Base-by-base conservation (phyloP, 2,113 vertebrate species). In the Amphiprion percula region DNA sequence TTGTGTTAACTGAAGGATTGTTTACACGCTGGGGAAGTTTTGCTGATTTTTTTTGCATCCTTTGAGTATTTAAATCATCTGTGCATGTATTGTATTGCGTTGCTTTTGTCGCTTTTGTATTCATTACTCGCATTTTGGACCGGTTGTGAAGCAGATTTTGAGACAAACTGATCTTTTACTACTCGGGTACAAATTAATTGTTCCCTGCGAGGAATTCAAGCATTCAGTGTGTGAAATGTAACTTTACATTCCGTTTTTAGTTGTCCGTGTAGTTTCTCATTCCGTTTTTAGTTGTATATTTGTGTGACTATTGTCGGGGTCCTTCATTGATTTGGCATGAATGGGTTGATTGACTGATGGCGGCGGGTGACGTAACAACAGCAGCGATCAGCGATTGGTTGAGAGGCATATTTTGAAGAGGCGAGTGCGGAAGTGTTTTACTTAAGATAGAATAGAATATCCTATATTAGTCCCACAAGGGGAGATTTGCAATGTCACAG, bases 301-400 rank as follows among this genome's bases (percentile, higher is more conserved):
- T 37, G 7, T 37, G 7, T 10, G 5, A 53, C 21, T 10, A 12
- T 39, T 82, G 16, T 53, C 65, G 1, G 30, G 10, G 1, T 46
- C 5, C 21, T 54, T 24, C 26, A 77, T 46, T 63, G 0, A 26
- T 68, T 55, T 39, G 47, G 10, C 46, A 75, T 87, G 73, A 80
- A 80, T 84, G 68, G 37, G 28, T 24, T 68, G 72, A 70, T 68
- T 77, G 72, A 85, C 39, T 47, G 56, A 77, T 68, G 76, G 82
- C 79, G 72, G 75, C 41, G 39, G 23, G 1, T 68, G 17, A 82
- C 72, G 66, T 89, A 58, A 21, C 44, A 52, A 17, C 30, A 62
- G 21, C 23, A 49, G 8, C 28, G 37, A 15, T 8, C 72, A 68
- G 67, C 21, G 56, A 82, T 89, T 87, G 81, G 84, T 53, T 66